Conservation (phyloP, 2,797 vertebrate species). For the Crax fasciolata region DNA sequence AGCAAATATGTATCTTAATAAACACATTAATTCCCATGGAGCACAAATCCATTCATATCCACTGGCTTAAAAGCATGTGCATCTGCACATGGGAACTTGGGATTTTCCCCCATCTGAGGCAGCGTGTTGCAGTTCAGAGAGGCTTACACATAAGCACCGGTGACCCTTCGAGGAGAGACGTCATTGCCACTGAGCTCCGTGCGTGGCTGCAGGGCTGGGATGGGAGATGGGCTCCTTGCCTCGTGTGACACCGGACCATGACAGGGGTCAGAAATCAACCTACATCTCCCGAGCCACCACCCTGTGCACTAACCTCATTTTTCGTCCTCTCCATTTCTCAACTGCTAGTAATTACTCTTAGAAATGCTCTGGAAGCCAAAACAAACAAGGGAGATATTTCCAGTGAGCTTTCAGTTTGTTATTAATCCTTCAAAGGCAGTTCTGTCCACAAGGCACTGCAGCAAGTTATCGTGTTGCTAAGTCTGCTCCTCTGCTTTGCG, state of each 20-base stretch:
- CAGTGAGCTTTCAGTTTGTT: constrained; percentile 35
- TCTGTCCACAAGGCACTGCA: background rate
- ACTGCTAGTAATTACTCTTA: constrained; percentile 16
- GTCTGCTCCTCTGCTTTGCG: background rate
- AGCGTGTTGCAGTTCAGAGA: background rate
- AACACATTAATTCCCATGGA: background rate
- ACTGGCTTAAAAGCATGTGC: background rate
- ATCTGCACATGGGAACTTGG: background rate
- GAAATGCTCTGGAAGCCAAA: constrained; percentile 53
- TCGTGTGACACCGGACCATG: background rate
- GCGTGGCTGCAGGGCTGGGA: background rate
- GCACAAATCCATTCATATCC: background rate
- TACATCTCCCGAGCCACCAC: background rate
- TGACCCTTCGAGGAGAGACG: background rate
- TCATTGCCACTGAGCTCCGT: rapidly evolving
- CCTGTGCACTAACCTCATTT: background rate
- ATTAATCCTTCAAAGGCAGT: constrained; percentile 7
- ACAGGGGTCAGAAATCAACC: constrained; percentile 33
- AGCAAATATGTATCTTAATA: background rate
- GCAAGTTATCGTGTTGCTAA: background rate
- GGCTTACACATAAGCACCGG: background rate
- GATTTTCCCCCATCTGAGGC: background rate
- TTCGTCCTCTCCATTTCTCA: background rate
- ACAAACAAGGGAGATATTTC: constrained; percentile 36
- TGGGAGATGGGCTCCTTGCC: background rate